Percentiles rank a stretch among this genome's conserved stretches.
These are phyloP conservation scores for Nothoprocta pentlandii DNA, from an alignment of 2,113 vertebrate genomes.

Conservation along the genomic window DNA sequence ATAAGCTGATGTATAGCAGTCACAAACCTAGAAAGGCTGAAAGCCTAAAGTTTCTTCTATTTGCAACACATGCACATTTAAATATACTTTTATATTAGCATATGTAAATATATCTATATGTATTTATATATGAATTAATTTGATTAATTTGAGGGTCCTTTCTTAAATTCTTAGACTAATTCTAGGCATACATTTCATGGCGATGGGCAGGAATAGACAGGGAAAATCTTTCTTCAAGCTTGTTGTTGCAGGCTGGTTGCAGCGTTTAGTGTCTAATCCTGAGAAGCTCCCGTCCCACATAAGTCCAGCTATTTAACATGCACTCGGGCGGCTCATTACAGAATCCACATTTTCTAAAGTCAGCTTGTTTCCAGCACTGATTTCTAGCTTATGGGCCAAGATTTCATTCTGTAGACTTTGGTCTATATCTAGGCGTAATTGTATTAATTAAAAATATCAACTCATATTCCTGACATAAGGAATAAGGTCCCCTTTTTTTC, in stretches of 20 bases:
- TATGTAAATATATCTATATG: background rate
- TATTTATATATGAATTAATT: too few relatives aligned
- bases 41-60: background rate
- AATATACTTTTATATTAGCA: background rate
- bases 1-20: background rate
- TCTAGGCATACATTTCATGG: background rate
- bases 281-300: background rate
- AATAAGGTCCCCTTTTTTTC: background rate
- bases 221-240: background rate
- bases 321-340: accelerated
- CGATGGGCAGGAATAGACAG: background rate
- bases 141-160: background rate
- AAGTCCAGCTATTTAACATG: background rate
- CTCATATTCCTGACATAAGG: background rate
- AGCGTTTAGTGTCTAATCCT: background rate
- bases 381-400: background rate
- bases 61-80: background rate
- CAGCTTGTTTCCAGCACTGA: background rate
- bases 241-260: background rate
- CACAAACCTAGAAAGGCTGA: background rate
- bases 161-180: background rate
- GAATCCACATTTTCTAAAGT: background rate
- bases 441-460: background rate
- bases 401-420: background rate
- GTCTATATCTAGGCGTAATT: background rate